Percentiles rank a stretch among this genome's conserved stretches.
Evolutionary conservation across 2,888 invertebrate genomes (phyloP).

Genomic region (Rotaria socialis): DNA sequence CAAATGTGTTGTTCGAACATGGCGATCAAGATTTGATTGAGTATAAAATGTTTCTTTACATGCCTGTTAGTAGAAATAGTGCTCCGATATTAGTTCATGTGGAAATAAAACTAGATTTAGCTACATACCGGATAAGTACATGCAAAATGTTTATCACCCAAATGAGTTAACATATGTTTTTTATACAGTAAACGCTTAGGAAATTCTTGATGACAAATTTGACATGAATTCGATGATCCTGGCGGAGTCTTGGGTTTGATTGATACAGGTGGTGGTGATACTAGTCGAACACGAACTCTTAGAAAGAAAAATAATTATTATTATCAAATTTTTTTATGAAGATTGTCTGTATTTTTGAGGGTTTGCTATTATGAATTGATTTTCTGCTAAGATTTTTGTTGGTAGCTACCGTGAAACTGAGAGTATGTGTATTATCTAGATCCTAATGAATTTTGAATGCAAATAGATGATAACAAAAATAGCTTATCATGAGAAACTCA

Average conservation of each 20-base stretch:
- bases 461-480: too few species aligned
- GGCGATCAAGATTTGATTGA: slow-evolving; percentile 28
- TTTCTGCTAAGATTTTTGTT: too few species aligned
- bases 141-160: slow-evolving; percentile 28
- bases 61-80: neutral
- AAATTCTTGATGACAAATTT: slow-evolving; percentile 16
- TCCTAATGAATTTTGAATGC: too few species aligned
- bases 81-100: too few species aligned
- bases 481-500: too few species aligned
- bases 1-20: slow-evolving; percentile 6
- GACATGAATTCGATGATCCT: neutral
- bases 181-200: neutral
- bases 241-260: neutral
- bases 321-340: too few species aligned
- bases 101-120: neutral
- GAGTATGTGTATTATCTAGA: too few species aligned
- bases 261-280: neutral
- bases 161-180: slow-evolving; percentile 4
- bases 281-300: neutral
- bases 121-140: slow-evolving; percentile 11
- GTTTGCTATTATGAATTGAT: too few species aligned
- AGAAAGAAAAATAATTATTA: too few species aligned
- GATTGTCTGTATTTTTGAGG: too few species aligned
- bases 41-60: slow-evolving; percentile 27
- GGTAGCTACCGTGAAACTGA: too few species aligned